Evolutionary conservation across 2,888 invertebrate genomes (phyloP), one percentile per base, ranked within the genome.

Genomic region (Conistra vaccinii): DNA sequence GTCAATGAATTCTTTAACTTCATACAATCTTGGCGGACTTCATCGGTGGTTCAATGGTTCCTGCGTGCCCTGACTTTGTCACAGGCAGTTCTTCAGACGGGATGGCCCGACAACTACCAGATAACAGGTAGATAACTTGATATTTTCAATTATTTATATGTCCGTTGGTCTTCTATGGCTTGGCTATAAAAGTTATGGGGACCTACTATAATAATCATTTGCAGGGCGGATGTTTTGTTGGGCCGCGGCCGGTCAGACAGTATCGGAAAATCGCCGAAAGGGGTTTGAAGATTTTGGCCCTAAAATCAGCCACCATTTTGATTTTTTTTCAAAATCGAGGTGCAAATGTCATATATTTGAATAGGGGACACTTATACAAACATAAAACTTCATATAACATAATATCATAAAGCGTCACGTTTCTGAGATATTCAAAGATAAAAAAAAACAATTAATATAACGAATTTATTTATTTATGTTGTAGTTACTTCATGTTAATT

Each of bases 71-170:
- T 95, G 57, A 92, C 93, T 0, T 69, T 95, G n/a, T 90, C 92
- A 3, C 92, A 92, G 42, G 90, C 92, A 12, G 85, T 95, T 1
- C 55, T 89, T 0, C 92, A 93, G 0, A 87, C 88, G 0, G 95
- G 91, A 4, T 95, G 95, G 95, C 95, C 95, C 0, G 79, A 78
- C 0, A 87, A 92, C 35, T 92, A 92, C 78, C 76, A 85, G 6
- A 69, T 94, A 26, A 87, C 87, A 88, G 94, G 95, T 95, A 81
- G 5, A 48, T 45, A 6, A 48, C 4, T 35, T 72, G 3, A 53
- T 39, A 39, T 35, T 39, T 39, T 51, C 0, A 39, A n/a, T n/a
- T 48, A 51, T 61, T 39, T 23, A 10, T n/a, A 32, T 20, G 32
- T 1, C 1, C 14, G 1, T n/a, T 29, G 7, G 4, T 53, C 5